Evolutionary conservation across 2,113 vertebrate species (phyloP), one percentile per base, ranked within the genome.

Genomic region (Nibea coibor): DNA sequence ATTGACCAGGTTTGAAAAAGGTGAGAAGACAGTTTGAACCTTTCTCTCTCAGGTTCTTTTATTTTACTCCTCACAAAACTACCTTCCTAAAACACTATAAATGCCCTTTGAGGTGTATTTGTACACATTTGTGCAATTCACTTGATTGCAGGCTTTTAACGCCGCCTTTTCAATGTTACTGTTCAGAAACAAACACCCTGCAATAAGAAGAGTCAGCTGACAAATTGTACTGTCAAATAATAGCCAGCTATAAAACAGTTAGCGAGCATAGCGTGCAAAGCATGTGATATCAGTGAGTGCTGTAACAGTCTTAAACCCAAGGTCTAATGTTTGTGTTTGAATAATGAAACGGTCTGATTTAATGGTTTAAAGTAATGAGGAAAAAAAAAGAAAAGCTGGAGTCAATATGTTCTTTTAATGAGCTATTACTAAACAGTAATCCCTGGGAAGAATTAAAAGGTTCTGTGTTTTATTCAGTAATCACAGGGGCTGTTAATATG

Each of bases 381-480:
- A 4, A 45, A 59, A 63, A 58, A 9, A 39, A 39, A 9, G 5
- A 58, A 76, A 75, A 63, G 15, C 54, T 62, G n/a, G 10, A 70
- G 50, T 57, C 57, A 64, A 72, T 69, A 72, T 85, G 24, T 83
- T 83, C 19, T 83, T 86, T 87, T 89, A 87, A 90, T 88, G 83
- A 84, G 81, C 67, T 86, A 59, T 77, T 84, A 84, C 75, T 53
- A 75, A 92, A 83, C 61, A 80, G 74, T 64, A 87, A 91, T 88
- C 87, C 88, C 89, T 87, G 51, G 64, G 66, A 89, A 83, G 76
- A 87, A 88, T 86, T 75, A 91, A 89, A 86, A 87, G 86, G 65
- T 80, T 89, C 67, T 45, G 72, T 89, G 80, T 85, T 92, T 88
- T 88, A 86, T 89, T 88, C 78, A 89, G 75, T 74, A 78, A 89